Base-by-base conservation (phyloP, 2,888 invertebrate species). In the Piscicola geometra region DNA sequence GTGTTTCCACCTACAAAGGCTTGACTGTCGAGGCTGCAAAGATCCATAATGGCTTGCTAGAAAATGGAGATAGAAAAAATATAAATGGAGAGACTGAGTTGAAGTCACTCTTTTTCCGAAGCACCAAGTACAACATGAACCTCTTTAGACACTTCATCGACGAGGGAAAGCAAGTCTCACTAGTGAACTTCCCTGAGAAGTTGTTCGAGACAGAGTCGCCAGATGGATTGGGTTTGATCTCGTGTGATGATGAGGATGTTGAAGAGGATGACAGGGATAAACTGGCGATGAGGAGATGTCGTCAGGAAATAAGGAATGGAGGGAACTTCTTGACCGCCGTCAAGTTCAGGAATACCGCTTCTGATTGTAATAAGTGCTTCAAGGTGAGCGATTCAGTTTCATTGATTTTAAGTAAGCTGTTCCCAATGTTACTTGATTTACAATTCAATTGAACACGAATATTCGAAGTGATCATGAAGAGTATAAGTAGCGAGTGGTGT, bases 21-120 rank as follows among this genome's bases (percentile, higher is more conserved):
- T n/a, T n/a, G n/a, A n/a, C n/a, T n/a, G n/a, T n/a, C n/a, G n/a
- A n/a, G n/a, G 15, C 15, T 71, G 47, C 52, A 71, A 30, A 52
- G 71, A 15, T 71, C 50, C 50, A 71, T 28, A 3, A 52, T 71
- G 1, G 71, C 28, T 9, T 25, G 52, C 9, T 21, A 50, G 28
- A 52, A 52, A 33, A 41, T 5, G n/a, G 25, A 56, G 15, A 41
- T 47, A 25, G 41, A 36, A 41, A 9, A 41, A 41, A 41, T 15
- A 15, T 18, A 56, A n/a, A 56, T 56, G 25, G n/a, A 56, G n/a
- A 56, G n/a, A 56, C 15, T 21, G n/a, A 25, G n/a, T 56, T 33
- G 33, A 71, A 71, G n/a, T 47, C 71, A 2, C 30, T 32, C 28
- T 71, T 71, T 52, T 71, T 71, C 52, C n/a, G 71, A 25, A 32